A percentile compares a stretch with the other conserved stretches of the same genome.
phyloP scores from a whole-genome alignment of 1,140 invertebrate species.

The Sinonovacula constricta region DNA sequence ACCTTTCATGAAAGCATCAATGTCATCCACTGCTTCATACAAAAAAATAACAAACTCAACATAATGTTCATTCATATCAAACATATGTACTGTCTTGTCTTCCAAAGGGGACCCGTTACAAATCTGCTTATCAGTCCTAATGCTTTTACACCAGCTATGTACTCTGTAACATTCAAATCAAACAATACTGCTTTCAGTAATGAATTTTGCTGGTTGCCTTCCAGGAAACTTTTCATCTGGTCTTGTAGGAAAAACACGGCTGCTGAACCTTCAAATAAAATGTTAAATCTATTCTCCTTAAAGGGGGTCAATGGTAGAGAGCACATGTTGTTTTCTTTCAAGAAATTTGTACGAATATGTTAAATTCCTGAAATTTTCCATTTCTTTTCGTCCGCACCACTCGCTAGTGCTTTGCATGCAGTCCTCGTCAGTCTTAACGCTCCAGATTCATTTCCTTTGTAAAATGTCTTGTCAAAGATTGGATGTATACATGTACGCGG shows the following conservation, averaged over 20 bases:
- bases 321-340: constrained; percentile 15
- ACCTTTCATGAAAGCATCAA: constrained; percentile 8
- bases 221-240: constrained; percentile 22
- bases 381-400: constrained; percentile 9
- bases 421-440: constrained; percentile 10
- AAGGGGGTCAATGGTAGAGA: constrained; percentile 31
- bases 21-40: not conserved
- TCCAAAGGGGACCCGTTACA: constrained; percentile 20
- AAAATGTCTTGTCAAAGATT: constrained; percentile 16
- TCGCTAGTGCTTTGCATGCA: constrained; percentile 11
- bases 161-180: constrained; percentile 31
- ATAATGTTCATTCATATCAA: constrained; percentile 29
- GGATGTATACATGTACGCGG: too few species aligned
- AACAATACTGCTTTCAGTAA: constrained; percentile 17
- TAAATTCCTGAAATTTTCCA: constrained; percentile 7
- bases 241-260: constrained; percentile 20
- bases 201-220: constrained; percentile 14
- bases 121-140: constrained; percentile 44
- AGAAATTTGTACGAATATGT: constrained; percentile 14
- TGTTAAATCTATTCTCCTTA: constrained; percentile 25
- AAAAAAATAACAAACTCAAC: constrained; percentile 12
- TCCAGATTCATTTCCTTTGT: constrained; percentile 21
- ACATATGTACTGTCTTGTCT: constrained; percentile 27
- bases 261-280: constrained; percentile 28
- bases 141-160: constrained; percentile 44